Percentiles rank a stretch among this genome's conserved stretches.
Evolutionary conservation across 2,113 vertebrate species (phyloP).

Genomic region (Corythaeola cristata): DNA sequence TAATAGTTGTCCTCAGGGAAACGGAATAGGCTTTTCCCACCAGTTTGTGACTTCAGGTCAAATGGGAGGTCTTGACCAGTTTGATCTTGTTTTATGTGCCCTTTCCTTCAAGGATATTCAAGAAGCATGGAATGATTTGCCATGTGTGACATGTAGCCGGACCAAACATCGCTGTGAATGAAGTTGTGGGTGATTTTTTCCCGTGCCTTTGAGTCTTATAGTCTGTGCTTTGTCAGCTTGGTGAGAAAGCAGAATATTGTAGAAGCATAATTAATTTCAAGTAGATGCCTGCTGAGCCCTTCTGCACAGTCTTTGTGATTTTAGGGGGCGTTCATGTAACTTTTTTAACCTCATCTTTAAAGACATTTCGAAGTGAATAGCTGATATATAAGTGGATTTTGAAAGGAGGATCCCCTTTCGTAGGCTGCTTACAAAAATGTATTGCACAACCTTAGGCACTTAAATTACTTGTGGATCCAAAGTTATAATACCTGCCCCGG

Average conservation of each 20-base stretch:
- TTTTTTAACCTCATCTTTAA: background rate
- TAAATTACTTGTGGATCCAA: background rate
- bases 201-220: background rate
- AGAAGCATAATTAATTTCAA: slow-evolving; percentile 17
- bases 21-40: background rate
- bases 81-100: background rate
- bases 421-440: accelerated
- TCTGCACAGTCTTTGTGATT: background rate
- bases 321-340: background rate
- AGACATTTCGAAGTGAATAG: background rate
- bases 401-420: background rate
- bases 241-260: background rate
- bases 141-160: background rate
- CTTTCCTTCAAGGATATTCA: background rate
- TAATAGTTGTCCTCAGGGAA: background rate
- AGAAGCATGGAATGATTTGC: background rate
- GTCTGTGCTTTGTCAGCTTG: background rate
- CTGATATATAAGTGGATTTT: background rate
- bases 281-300: background rate
- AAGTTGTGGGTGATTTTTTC: background rate
- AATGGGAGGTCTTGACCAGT: background rate
- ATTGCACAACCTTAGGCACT: background rate
- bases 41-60: background rate
- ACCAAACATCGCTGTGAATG: background rate
- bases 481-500: background rate